Conservation (phyloP, 2,888 invertebrate species). For the Arctia plantaginis region DNA sequence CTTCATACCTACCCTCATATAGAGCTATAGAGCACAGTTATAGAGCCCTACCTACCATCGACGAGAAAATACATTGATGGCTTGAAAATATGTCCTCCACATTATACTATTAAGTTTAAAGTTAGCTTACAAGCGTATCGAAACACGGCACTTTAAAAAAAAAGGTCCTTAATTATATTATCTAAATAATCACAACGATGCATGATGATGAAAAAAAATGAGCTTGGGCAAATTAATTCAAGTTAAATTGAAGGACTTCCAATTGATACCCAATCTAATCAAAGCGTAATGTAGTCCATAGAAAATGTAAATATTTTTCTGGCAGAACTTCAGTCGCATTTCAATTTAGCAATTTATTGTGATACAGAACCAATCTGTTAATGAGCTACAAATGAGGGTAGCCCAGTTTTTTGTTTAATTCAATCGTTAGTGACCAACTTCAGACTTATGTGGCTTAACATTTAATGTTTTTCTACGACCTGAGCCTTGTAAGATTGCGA, state of each 20-base stretch:
- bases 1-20: slow-evolving; percentile 30
- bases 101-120: background rate
- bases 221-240: no score
- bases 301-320: slow-evolving; percentile 2
- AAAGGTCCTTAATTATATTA: background rate
- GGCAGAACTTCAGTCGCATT: background rate
- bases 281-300: background rate
- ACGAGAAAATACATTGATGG: background rate
- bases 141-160: background rate
- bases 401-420: slow-evolving; percentile 22
- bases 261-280: background rate
- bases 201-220: background rate
- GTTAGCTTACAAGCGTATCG: background rate
- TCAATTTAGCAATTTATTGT: slow-evolving; percentile 31
- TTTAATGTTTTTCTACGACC: slow-evolving; percentile 24
- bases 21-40: slow-evolving; percentile 33
- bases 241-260: no score
- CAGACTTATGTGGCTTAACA: slow-evolving; percentile 16
- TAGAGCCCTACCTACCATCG: slow-evolving; percentile 5
- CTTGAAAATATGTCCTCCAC: background rate
- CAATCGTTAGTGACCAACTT: slow-evolving; percentile 17
- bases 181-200: background rate
- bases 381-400: slow-evolving; percentile 15
- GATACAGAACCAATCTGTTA: slow-evolving; percentile 25
- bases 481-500: slow-evolving; percentile 13